Evolutionary conservation across 1,140 invertebrate species (phyloP), one percentile per base, ranked within the genome.

Genomic region (Mactra quadrangularis): DNA sequence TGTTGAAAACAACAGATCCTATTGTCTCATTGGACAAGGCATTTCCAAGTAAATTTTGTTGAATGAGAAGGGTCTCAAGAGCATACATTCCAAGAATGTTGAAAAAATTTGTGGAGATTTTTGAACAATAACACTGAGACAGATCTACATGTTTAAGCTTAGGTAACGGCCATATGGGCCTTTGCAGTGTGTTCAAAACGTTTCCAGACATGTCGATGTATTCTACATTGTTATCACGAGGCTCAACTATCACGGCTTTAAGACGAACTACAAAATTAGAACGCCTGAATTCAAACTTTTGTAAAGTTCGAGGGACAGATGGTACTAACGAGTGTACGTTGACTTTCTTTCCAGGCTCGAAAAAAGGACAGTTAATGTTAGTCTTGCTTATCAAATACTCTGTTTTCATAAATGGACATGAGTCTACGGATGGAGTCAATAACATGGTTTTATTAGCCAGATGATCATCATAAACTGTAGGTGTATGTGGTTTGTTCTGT

Each of bases 111-210:
- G 17, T 15, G 6, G 33, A 33, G 15, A 79, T 53, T 7, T 57
- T 1, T 13, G 38, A 29, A 27, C 64, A 70, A 45, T 70, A 81
- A 71, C 55, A 55, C 7, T 35, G 45, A 19, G 77, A 81, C 1
- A 81, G 15, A 47, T 71, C 35, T 6, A 81, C 15, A 59, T 70
- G 29, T 68, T 53, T 68, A 11, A 78, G 2, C 0, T n/a, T 66
- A 1, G 29, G 52, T 55, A 55, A 29, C 22, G 41, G 64, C 2
- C 62, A 60, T 29, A 62, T 4, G 19, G 38, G 22, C 22, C 76
- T 47, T 6, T 0, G 29, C 45, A 1, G 68, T 7, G 60, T 22
- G 13, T 27, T 17, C 13, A 59, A 31, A 29, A 45, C 3, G 15
- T 74, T 74, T 11, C 15, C 33, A 13, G 71, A 74, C 33, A 59